A percentile compares a stretch with the other conserved stretches of the same genome.
Conservation (phyloP, 2,888 invertebrate species). For the Chymomyza procnemis region DNA sequence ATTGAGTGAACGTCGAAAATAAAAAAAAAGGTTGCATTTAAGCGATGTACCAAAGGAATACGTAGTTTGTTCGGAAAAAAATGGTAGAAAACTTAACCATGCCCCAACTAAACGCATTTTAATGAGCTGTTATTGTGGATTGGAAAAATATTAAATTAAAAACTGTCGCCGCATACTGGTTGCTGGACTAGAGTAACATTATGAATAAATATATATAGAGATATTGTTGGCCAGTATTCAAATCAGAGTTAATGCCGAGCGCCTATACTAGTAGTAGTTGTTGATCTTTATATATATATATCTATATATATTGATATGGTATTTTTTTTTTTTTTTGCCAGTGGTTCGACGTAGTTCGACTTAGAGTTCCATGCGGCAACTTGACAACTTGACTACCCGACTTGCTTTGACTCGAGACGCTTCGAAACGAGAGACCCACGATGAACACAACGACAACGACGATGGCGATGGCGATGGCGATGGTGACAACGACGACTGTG, state of each 20-base stretch:
- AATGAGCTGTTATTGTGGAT: background rate
- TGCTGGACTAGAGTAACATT: background rate
- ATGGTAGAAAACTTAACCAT: background rate
- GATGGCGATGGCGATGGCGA: too few relatives aligned
- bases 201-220: constrained; percentile 39
- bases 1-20: too few relatives aligned
- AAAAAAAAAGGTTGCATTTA: background rate
- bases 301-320: too few relatives aligned
- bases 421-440: constrained; percentile 18
- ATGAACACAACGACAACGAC: too few relatives aligned
- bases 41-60: background rate
- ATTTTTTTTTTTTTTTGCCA: background rate
- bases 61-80: background rate
- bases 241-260: constrained; percentile 43
- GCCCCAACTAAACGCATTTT: background rate
- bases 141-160: background rate
- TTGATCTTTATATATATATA: constrained; percentile 20
- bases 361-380: background rate
- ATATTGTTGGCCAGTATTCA: constrained; percentile 48
- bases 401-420: background rate
- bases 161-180: background rate
- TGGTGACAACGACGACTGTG: background rate
- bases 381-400: background rate
- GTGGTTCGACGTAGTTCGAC: constrained; percentile 33
- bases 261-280: constrained; percentile 17